These are phyloP conservation scores for Notarius lentiginosus DNA, from an alignment of 2,113 vertebrate genomes.

Conservation along the genomic window DNA sequence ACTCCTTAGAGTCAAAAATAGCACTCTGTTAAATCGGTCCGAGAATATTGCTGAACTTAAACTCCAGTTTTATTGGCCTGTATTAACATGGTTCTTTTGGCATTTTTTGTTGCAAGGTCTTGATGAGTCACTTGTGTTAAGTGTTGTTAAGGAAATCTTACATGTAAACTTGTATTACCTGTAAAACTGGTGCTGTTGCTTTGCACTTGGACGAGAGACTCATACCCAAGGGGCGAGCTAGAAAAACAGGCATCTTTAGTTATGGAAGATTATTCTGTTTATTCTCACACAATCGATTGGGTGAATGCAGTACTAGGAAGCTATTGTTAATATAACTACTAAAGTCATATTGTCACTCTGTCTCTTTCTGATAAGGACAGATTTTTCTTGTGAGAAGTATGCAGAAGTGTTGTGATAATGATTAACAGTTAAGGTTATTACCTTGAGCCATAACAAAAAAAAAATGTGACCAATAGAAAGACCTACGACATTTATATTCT, in stretches of 20 bases:
- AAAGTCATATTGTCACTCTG: not conserved
- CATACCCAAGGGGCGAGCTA: not conserved
- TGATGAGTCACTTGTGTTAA: not conserved
- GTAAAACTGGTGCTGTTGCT: constrained; percentile 30
- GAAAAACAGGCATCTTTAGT: not conserved
- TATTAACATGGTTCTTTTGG: not conserved
- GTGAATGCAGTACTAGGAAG: not conserved
- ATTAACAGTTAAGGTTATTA: not conserved
- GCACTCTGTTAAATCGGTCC: not conserved
- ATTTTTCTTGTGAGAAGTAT: not conserved
- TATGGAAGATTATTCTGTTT: not conserved
- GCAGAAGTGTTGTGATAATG: not conserved
- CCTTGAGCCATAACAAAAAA: not conserved
- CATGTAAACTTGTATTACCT: constrained; percentile 16
- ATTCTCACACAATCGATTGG: not conserved
- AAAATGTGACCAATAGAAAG: not conserved
- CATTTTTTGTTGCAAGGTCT: not conserved
- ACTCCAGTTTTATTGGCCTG: not conserved
- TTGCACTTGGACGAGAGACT: not conserved
- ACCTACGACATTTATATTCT: not conserved
- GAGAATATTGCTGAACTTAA: not conserved
- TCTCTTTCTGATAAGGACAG: not conserved
- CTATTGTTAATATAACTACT: not conserved
- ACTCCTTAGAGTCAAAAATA: constrained; percentile 22
- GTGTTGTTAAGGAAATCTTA: not conserved